Evolutionary conservation across 1,140 invertebrate genomes (phyloP), one percentile per base, ranked within the genome.

Genomic region (Penaeus japonicus): DNA sequence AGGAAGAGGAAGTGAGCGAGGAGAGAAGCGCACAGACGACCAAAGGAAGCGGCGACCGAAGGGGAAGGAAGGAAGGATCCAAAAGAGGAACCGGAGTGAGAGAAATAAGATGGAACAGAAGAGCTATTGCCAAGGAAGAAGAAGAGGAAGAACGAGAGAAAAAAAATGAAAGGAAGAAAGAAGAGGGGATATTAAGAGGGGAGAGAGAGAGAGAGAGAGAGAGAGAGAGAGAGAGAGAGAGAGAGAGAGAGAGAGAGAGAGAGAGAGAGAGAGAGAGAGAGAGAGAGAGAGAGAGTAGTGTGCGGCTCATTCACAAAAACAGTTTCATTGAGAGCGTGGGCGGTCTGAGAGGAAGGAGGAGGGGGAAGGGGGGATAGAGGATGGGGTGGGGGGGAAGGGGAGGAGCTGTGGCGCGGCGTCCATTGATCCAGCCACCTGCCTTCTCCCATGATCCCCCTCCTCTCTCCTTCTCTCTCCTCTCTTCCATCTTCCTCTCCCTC

Each of bases 171-270:
- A 82, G 55, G 30, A 24, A 59, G 55, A 35, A 27, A 59, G 55
- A 82, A 54, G 30, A 24, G 30, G 55, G 59, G 54, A 62, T 22
- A 82, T 54, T 59, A 54, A 82, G 55, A 82, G 80, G 59, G 55
- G 59, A 27, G 32, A 27, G n/a, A 27, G n/a, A 59, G n/a, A 82
- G 79, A 82, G 79, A 82, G 32, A 78, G 32, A 78, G 32, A 78
- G 32, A 78, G 75, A 79, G 77, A 79, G 77, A 79, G 73, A 77
- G 30, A 79, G 77, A 79, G 77, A 79, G 77, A 30, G 24, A 24
- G 27, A 73, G 4, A 73, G 2, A 73, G 65, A 73, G 70, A 73
- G 27, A 73, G 70, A 73, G 27, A 73, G 27, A 73, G 70, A 73
- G 27, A 73, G 27, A 73, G 27, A 73, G 27, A 30, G 27, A 15